These are phyloP conservation scores for Eonycteris spelaea DNA, from an alignment of 2,113 vertebrate species.

Conservation along the genomic window DNA sequence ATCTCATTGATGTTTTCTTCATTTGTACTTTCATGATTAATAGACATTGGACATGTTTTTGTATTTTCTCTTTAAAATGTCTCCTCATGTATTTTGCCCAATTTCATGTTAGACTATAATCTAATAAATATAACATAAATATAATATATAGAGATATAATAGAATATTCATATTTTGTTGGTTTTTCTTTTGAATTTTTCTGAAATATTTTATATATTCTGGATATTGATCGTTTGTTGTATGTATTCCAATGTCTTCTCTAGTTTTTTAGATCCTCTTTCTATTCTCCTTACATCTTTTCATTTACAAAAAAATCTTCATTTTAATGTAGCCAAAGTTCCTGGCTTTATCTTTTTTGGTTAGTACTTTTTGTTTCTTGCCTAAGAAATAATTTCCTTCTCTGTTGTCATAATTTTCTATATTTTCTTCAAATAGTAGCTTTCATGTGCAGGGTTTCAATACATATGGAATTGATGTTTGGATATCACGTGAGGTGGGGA, in stretches of 20 bases:
- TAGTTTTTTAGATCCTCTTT: background rate
- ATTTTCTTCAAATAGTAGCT: background rate
- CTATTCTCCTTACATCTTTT: background rate
- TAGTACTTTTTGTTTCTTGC: background rate
- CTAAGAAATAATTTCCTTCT: background rate
- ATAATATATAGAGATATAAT: background rate
- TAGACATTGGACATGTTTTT: background rate
- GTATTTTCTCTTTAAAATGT: background rate
- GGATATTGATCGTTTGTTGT: background rate
- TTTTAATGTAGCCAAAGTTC: background rate
- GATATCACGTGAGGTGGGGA: background rate
- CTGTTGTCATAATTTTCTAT: background rate
- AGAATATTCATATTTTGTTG: background rate
- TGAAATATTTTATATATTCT: slow-evolving; percentile 7
- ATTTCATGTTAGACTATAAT: background rate
- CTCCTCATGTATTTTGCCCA: background rate
- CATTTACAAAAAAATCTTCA: background rate
- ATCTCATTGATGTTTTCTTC: background rate
- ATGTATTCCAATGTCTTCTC: background rate
- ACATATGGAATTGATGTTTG: background rate
- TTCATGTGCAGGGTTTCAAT: background rate
- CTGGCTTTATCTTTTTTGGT: background rate
- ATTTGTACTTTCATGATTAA: background rate
- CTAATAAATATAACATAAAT: background rate
- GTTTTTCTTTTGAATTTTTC: background rate